Evolutionary conservation across 1,140 invertebrate species (phyloP), one percentile per base, ranked within the genome.

Genomic region (Drosophila oshimai): DNA sequence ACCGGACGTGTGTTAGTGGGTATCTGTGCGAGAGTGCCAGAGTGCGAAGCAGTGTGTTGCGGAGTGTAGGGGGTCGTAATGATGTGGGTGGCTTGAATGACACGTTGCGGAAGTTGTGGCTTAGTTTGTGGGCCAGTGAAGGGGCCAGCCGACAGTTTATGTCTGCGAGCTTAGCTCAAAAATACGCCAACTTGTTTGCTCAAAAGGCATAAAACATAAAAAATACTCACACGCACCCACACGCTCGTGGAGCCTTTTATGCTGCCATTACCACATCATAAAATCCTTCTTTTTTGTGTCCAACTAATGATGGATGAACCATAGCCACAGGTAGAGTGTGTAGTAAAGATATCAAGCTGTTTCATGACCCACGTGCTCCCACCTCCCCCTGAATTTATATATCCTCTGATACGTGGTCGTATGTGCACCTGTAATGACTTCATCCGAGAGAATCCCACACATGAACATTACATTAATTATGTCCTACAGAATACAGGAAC

Each of bases 301-400:
- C 81, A 80, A 87, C 81, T 87, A 87, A 87, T 87, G 81, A 87
- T 87, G 81, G 72, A 87, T 87, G 83, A 80, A 87, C 74, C 72
- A 46, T 68, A 72, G 51, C 61, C 71, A 76, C 65, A 80, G 65
- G 67, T 86, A 70, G 39, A 57, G 51, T 47, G 31, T 46, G 47
- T 33, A 42, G 34, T 65, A 65, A 65, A 65, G 58, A 65, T 64
- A 65, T 65, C 61, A 65, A 65, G 61, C 57, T 64, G 57, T 65
- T 65, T 65, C 33, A 64, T 31, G 41, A 31, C 41, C 58, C 61
- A 64, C 47, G 49, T 64, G 31, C 37, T 18, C 7, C 12, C 53
- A 20, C 22, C 22, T 33, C 53, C 53, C 22, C 37, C 28, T 3
- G 47, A 22, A 44, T 34, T 22, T 33, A 24, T 18, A 15, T 10